These are phyloP conservation scores for Dynastes maya DNA, from an alignment of 2,888 invertebrate genomes.

Conservation along the genomic window DNA sequence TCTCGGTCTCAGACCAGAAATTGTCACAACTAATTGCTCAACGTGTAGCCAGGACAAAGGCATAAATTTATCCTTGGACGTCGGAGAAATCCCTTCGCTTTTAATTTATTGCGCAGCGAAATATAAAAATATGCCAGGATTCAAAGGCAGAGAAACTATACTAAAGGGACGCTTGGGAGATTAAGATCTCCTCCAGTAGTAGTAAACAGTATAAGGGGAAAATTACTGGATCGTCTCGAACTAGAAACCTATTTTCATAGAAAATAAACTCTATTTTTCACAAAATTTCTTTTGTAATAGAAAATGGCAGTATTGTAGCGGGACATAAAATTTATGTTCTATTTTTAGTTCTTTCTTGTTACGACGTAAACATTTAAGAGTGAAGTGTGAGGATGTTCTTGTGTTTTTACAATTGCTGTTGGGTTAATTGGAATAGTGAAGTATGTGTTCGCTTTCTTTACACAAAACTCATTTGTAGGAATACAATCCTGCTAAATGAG, in stretches of 20 bases:
- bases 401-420: constrained; percentile 11
- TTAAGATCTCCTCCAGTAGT: not conserved
- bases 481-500: not conserved
- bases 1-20: constrained; percentile 41
- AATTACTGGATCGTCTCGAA: not conserved
- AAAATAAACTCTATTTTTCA: not conserved
- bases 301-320: not conserved
- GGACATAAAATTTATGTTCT: not conserved
- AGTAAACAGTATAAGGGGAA: not conserved
- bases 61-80: constrained; percentile 39
- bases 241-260: not conserved
- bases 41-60: constrained; percentile 44
- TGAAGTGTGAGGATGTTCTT: not conserved
- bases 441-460: constrained; percentile 2
- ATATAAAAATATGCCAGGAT: constrained; percentile 30
- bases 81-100: constrained; percentile 34
- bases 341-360: constrained; percentile 16
- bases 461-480: not conserved
- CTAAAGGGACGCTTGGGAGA: not conserved
- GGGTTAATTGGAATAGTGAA: constrained; percentile 27
- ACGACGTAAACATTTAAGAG: constrained; percentile 1
- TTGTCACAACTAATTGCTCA: constrained; percentile 44
- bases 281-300: not conserved
- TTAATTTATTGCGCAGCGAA: constrained; percentile 32
- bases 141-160: constrained; percentile 1